Conservation (phyloP, 2,888 invertebrate genomes). For the Heliconius sara region DNA sequence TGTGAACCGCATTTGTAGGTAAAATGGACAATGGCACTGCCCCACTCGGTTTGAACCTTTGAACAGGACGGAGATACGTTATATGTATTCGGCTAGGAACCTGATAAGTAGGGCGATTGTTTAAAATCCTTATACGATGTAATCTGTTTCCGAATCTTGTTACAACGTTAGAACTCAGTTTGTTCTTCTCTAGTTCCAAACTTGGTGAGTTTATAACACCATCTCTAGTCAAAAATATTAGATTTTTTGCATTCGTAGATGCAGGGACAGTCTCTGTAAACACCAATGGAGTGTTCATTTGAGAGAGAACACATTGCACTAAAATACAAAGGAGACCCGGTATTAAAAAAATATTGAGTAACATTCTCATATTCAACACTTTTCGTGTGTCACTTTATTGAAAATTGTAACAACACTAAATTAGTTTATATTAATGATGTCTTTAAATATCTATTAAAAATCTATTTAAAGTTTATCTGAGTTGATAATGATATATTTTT, state of each 20-base stretch:
- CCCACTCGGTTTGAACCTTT: neutral
- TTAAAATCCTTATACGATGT: constrained; percentile 18
- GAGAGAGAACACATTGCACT: constrained; percentile 1
- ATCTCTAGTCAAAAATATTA: neutral
- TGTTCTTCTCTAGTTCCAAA: neutral
- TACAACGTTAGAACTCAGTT: neutral
- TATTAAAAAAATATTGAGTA: neutral
- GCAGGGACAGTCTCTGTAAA: neutral
- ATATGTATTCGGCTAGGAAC: neutral
- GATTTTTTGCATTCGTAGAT: neutral
- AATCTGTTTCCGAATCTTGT: constrained; percentile 18
- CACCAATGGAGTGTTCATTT: neutral
- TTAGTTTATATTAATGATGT: constrained; percentile 1
- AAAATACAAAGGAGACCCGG: neutral
- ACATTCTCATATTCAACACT: constrained; percentile 6
- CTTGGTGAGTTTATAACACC: neutral
- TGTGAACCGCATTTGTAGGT: neutral
- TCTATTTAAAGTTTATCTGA: neutral
- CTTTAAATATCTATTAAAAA: constrained; percentile 27
- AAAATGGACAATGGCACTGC: neutral
- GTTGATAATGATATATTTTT: neutral
- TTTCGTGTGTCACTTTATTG: constrained; percentile 13
- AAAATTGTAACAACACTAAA: constrained; percentile 2
- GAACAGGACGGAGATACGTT: neutral
- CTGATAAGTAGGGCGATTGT: neutral